These are phyloP conservation scores for Xylota sylvarum DNA, from an alignment of 2,888 invertebrate genomes.

Conservation along the genomic window DNA sequence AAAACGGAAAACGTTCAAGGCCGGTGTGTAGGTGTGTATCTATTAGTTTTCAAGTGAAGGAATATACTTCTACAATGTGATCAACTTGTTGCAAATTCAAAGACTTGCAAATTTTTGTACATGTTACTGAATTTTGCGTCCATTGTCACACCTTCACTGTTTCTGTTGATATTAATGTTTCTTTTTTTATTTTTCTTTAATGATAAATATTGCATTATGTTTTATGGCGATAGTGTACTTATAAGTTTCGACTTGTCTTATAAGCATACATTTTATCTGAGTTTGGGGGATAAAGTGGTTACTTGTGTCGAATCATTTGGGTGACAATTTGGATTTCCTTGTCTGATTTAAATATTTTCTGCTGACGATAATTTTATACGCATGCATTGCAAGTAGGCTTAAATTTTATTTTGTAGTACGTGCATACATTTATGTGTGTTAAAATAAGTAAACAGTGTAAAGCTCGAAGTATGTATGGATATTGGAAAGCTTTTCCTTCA, in stretches of 20 bases:
- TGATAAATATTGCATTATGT: neutral
- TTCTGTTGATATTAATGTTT: too few species aligned
- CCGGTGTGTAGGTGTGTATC: slow-evolving; percentile 13
- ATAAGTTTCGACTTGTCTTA: neutral
- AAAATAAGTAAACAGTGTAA: too few species aligned
- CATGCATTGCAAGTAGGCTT: too few species aligned
- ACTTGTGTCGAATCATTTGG: neutral
- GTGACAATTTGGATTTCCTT: neutral
- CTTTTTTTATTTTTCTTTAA: neutral
- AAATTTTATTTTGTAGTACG: too few species aligned
- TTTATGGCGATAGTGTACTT: neutral
- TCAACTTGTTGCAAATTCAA: neutral
- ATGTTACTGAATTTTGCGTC: neutral
- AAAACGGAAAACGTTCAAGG: slow-evolving; percentile 40
- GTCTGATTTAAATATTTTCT: neutral
- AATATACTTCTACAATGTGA: neutral
- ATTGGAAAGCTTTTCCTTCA: too few species aligned
- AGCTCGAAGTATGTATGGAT: too few species aligned
- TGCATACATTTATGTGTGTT: too few species aligned
- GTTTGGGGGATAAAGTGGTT: neutral
- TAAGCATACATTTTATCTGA: neutral
- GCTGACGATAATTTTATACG: too few species aligned
- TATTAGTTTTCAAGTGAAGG: slow-evolving; percentile 3
- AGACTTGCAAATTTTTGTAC: neutral
- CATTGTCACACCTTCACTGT: slow-evolving; percentile 9